A percentile compares a stretch with the other conserved stretches of the same genome.
phyloP scores from a whole-genome alignment of 2,113 vertebrate genomes.

The Gorsachius goisagi region DNA sequence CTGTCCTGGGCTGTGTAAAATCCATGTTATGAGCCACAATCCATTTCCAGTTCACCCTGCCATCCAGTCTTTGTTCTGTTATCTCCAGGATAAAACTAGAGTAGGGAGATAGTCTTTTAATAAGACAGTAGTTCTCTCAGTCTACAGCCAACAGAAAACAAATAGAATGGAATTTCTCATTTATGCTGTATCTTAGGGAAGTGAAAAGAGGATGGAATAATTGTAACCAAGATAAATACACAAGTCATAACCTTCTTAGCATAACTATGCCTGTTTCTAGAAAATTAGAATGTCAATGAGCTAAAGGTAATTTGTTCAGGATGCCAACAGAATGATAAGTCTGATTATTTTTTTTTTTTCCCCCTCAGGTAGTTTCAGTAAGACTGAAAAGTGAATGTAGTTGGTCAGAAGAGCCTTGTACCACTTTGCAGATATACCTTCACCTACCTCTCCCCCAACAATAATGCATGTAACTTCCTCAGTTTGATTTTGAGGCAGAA shows the following conservation, averaged over 20 bases:
- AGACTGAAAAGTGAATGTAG: conserved; percentile 3
- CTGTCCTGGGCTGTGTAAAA: neutral
- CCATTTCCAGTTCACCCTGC: neutral
- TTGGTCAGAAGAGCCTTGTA: neutral
- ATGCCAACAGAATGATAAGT: neutral
- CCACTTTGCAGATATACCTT: neutral
- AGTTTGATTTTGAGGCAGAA: neutral
- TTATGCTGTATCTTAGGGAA: conserved; percentile 32
- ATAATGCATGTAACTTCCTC: neutral
- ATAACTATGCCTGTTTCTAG: conserved; percentile 48
- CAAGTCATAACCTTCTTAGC: conserved; percentile 59
- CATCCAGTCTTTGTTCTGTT: conserved; percentile 17
- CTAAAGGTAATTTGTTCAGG: conserved; percentile 54
- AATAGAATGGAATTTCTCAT: conserved; percentile 66
- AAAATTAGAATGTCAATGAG: conserved; percentile 71
- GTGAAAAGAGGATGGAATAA: conserved; percentile 60
- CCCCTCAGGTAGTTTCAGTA: conserved; percentile 1
- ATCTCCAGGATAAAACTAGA: conserved; percentile 44
- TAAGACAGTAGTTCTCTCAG: neutral
- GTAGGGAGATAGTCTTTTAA: conserved; percentile 39
- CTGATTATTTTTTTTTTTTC: neutral
- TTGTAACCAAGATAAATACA: conserved; percentile 66
- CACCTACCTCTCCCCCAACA: neutral
- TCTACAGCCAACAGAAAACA: conserved; percentile 57
- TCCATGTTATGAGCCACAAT: neutral